Percentiles rank a stretch among this genome's conserved stretches.
These are phyloP conservation scores for Xiphorhynchus erythropygius DNA, from an alignment of 2,797 vertebrate genomes.

Conservation along the genomic window DNA sequence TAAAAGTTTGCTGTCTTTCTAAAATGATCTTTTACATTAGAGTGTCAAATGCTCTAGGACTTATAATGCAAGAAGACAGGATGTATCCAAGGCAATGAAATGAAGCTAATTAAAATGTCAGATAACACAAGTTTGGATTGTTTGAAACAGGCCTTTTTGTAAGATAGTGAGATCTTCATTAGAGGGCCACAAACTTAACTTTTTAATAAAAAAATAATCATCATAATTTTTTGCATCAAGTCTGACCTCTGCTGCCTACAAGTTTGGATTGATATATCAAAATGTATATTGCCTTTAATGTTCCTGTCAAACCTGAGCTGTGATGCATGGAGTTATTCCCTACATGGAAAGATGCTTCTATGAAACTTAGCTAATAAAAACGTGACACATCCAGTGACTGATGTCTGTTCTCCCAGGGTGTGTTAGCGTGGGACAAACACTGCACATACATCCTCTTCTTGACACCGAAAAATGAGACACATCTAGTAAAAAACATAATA, in stretches of 20 bases:
- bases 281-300: slow-evolving; percentile 19
- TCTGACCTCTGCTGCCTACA: slow-evolving; percentile 1
- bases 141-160: slow-evolving; percentile 5
- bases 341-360: background rate
- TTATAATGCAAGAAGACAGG: slow-evolving; percentile 12
- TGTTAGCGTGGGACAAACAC: background rate
- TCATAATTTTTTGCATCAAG: background rate
- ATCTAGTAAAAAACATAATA: background rate
- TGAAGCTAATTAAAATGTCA: slow-evolving; percentile 56
- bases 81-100: slow-evolving; percentile 47
- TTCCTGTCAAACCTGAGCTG: slow-evolving; percentile 34
- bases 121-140: slow-evolving; percentile 21
- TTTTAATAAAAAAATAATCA: background rate
- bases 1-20: slow-evolving; percentile 46
- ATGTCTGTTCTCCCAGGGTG: background rate
- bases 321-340: slow-evolving; percentile 30
- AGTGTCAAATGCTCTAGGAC: slow-evolving; percentile 5
- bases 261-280: slow-evolving; percentile 13
- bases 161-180: background rate
- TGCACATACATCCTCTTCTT: background rate
- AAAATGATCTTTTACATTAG: background rate
- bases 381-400: background rate
- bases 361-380: slow-evolving; percentile 44
- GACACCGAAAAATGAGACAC: slow-evolving; percentile 14
- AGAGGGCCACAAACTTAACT: background rate